Percentiles rank a stretch among this genome's conserved stretches.
phyloP scores from a whole-genome alignment of 1,140 invertebrate species.

The Drosophila pachea region DNA sequence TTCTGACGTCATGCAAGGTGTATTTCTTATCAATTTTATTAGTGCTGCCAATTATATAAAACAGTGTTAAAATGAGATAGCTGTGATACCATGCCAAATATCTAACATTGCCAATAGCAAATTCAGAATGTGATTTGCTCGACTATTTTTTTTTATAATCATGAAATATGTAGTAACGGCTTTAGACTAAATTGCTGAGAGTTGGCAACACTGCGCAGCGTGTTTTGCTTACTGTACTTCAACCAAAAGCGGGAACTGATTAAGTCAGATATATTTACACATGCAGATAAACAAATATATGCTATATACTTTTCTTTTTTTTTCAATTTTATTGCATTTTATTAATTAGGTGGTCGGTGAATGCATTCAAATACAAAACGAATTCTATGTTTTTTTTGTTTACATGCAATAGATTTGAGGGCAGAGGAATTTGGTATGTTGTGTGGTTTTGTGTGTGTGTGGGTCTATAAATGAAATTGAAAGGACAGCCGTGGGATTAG shows the following conservation, averaged over 20 bases:
- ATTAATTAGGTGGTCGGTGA: conserved; percentile 58
- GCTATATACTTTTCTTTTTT: conserved; percentile 32
- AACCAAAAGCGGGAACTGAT: conserved; percentile 1
- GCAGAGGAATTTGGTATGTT: background rate
- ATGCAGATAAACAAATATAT: background rate
- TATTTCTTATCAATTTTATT: background rate
- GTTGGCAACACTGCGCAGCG: background rate
- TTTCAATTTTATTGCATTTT: conserved; percentile 56
- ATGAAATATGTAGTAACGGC: no score
- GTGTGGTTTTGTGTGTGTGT: background rate
- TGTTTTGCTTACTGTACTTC: background rate
- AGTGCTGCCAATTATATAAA: background rate
- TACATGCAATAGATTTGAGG: conserved; percentile 40
- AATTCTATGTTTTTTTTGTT: conserved; percentile 29
- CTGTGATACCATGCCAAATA: no score
- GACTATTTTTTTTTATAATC: no score
- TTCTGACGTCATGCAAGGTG: conserved; percentile 21
- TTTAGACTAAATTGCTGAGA: no score
- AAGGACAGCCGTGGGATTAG: conserved; percentile 79
- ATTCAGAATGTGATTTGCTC: no score
- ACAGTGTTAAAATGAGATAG: background rate
- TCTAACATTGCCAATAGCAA: no score
- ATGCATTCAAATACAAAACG: conserved; percentile 54
- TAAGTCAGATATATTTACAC: background rate
- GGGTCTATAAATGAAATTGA: background rate